Conservation (phyloP, 35 echinoderm and acorn worm genomes). For the Lytechinus pictus region DNA sequence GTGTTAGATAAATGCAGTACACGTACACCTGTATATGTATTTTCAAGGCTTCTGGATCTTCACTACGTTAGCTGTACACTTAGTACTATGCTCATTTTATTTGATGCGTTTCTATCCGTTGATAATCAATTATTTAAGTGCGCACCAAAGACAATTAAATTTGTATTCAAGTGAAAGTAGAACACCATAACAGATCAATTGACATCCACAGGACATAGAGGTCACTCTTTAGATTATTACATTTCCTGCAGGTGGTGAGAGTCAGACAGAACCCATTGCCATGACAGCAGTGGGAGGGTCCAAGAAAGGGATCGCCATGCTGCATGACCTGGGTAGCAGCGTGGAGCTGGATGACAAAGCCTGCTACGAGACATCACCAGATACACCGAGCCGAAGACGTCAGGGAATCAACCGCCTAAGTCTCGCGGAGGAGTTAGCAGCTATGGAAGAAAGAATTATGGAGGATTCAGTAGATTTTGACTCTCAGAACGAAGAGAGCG, state of each 20-base stretch:
- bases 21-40: too few relatives aligned
- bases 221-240: neutral
- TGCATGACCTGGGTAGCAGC: conserved; percentile 88
- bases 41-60: too few relatives aligned
- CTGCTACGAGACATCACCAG: conserved; percentile 70
- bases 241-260: conserved; percentile 30
- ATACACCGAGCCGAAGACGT: conserved; percentile 61
- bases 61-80: too few relatives aligned
- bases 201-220: neutral
- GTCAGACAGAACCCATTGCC: neutral
- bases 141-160: too few relatives aligned
- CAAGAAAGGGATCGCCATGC: conserved; percentile 63
- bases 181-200: neutral
- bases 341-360: conserved; percentile 83
- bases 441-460: conserved; percentile 78
- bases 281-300: conserved; percentile 36
- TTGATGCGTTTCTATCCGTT: too few relatives aligned
- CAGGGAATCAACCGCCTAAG: conserved; percentile 80
- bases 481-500: conserved; percentile 73
- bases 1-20: too few relatives aligned
- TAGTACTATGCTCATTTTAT: too few relatives aligned
- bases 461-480: conserved; percentile 59
- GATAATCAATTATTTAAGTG: too few relatives aligned
- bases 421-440: conserved; percentile 88
- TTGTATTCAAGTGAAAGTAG: neutral